Evolutionary conservation across 2,797 vertebrate species (phyloP).

Genomic region (Hypotaenidia philippensis): DNA sequence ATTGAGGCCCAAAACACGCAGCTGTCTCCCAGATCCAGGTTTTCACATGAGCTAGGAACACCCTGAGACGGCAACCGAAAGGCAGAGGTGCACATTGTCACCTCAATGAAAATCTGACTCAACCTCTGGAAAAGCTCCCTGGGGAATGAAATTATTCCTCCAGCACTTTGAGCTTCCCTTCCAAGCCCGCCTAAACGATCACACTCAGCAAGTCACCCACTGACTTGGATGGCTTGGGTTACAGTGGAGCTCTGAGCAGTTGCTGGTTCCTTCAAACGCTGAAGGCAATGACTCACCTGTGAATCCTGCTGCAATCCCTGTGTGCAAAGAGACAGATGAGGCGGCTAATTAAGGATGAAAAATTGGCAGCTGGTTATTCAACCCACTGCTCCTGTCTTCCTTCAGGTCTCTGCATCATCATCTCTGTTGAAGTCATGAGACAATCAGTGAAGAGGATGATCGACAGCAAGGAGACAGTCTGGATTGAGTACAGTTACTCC

Average conservation of each 20-base stretch:
- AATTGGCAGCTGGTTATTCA: neutral
- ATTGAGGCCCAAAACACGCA: neutral
- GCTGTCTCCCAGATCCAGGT: neutral
- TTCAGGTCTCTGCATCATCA: slow-evolving; percentile 92
- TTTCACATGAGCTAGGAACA: neutral
- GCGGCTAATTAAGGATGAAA: neutral
- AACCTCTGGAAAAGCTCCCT: neutral
- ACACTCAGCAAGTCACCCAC: neutral
- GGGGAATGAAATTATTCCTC: neutral
- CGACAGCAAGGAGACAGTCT: slow-evolving; percentile 92
- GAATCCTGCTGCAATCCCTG: neutral
- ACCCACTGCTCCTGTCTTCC: slow-evolving; percentile 18
- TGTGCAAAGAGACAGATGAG: neutral
- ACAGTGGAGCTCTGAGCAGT: neutral
- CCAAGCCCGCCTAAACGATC: neutral
- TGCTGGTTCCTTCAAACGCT: neutral
- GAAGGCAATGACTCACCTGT: slow-evolving; percentile 13
- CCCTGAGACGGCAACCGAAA: neutral
- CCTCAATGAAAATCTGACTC: neutral
- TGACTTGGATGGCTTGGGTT: neutral
- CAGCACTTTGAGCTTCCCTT: neutral
- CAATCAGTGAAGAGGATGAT: slow-evolving; percentile 97
- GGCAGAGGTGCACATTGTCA: neutral
- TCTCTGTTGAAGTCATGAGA: slow-evolving; percentile 95
- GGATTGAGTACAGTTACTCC: slow-evolving; percentile 91